phyloP scores from a whole-genome alignment of 2,888 invertebrate genomes.

The Entomobrya proxima region DNA sequence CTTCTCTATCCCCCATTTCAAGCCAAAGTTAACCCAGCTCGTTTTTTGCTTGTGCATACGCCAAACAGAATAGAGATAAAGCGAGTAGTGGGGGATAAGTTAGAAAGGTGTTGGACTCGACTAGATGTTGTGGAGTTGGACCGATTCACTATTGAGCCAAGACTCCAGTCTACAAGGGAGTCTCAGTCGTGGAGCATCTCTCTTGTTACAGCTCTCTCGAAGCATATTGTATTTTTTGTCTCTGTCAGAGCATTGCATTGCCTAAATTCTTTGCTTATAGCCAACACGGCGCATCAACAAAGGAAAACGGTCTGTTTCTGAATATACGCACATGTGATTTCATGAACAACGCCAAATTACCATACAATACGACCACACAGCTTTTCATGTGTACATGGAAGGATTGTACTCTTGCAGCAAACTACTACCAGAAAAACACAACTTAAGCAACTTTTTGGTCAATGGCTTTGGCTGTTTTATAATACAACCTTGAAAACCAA shows the following conservation, averaged over 20 bases:
- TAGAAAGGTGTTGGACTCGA: constrained; percentile 51
- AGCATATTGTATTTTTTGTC: neutral
- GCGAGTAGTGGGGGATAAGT: constrained; percentile 11
- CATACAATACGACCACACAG: constrained; percentile 19
- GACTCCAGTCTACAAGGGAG: constrained; percentile 72
- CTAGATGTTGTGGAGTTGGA: constrained; percentile 52
- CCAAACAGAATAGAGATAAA: neutral
- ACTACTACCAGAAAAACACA: too few relatives aligned
- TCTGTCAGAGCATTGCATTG: neutral
- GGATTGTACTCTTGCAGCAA: constrained; percentile 1
- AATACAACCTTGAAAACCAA: constrained; percentile 41
- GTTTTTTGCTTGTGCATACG: neutral
- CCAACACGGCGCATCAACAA: neutral
- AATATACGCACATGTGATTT: constrained; percentile 53
- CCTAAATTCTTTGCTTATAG: neutral
- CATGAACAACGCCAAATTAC: constrained; percentile 33
- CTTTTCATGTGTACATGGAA: neutral
- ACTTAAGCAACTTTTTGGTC: constrained; percentile 24
- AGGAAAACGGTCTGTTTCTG: constrained; percentile 40
- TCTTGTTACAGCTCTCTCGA: constrained; percentile 62
- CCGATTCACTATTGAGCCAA: constrained; percentile 59
- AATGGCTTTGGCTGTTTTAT: constrained; percentile 21
- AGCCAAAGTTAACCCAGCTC: too few relatives aligned
- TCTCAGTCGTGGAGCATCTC: constrained; percentile 71
- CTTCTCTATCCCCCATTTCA: neutral